phyloP scores from a whole-genome alignment of 2,888 invertebrate genomes.

The Parapristionchus giblindavisi region DNA sequence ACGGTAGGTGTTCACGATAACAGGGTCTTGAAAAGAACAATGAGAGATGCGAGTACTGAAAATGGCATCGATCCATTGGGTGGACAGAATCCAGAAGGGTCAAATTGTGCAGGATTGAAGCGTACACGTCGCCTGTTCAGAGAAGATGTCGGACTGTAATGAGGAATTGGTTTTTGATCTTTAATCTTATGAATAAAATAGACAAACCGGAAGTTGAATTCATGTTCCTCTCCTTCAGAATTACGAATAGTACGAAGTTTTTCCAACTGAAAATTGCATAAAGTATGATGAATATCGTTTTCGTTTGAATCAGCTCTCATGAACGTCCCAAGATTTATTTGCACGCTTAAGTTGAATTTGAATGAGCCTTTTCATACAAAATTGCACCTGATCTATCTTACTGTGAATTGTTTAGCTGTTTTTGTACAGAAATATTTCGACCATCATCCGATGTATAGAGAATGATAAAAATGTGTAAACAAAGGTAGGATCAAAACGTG shows the following conservation, averaged over 20 bases:
- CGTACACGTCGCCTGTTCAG: conserved; percentile 33
- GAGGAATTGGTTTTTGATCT: too few relatives aligned
- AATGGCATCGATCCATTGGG: neutral
- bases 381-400: too few relatives aligned
- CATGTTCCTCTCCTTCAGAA: conserved; percentile 41
- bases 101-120: conserved; percentile 36
- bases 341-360: neutral
- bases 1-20: too few relatives aligned
- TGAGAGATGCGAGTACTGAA: conserved; percentile 8
- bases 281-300: too few relatives aligned
- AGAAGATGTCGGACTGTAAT: conserved; percentile 23
- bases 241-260: conserved; percentile 48
- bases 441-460: too few relatives aligned
- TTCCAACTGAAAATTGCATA: conserved; percentile 46
- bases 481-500: too few relatives aligned
- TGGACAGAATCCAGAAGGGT: conserved; percentile 21
- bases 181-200: too few relatives aligned
- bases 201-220: conserved; percentile 61
- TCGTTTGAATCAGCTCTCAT: too few relatives aligned
- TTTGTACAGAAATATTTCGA: too few relatives aligned
- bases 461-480: too few relatives aligned
- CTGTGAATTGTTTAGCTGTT: too few relatives aligned
- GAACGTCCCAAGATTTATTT: neutral
- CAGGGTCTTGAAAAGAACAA: conserved; percentile 1
- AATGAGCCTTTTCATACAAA: too few relatives aligned